Base-by-base conservation (phyloP, 2,888 invertebrate genomes). In the Thalpophila matura region DNA sequence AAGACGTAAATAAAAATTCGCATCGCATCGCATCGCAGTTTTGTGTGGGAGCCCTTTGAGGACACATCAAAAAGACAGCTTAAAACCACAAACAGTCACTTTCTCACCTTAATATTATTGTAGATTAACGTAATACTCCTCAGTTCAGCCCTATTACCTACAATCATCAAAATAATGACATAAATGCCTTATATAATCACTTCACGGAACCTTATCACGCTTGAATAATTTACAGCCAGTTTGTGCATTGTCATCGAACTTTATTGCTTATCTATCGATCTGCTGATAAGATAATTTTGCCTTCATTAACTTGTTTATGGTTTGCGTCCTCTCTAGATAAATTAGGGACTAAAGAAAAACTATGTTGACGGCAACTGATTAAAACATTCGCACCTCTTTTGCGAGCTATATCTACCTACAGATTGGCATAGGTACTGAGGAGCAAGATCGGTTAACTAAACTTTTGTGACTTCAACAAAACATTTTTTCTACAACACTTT, bases 251-350 rank as follows among this genome's bases (percentile, higher is more conserved):
- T 50, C 54, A 55, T 64, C 35, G n/a, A 26, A 45, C 5, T 38
- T 3, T 35, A 54, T 54, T 37, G 22, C 31, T 43, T 55, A 47
- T 60, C 16, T 66, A 69, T n/a, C 43, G 69, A 73, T 57, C 18
- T 33, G 6, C 12, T 42, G 61, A 56, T 75, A 46, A 57, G 60
- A 60, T 57, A 31, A 46, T 7, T 16, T 45, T 16, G 16, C 9
- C 33, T 12, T 66, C 29, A 42, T 24, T 53, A 37, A 20, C 10
- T 1, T 3, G 27, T 65, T 43, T 26, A 26, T 12, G 20, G 31
- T 24, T 45, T 16, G n/a, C 6, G 42, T 16, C 26, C 4, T n/a
- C n/a, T n/a, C n/a, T n/a, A 18, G 2, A 12, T 12, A 7, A 9
- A 37, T 22, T 27, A 6, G 1, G 0, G 4, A 9, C 35, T 9